A percentile compares a stretch with the other conserved stretches of the same genome.
phyloP scores from a whole-genome alignment of 2,888 invertebrate species.

The Phoronis australis region DNA sequence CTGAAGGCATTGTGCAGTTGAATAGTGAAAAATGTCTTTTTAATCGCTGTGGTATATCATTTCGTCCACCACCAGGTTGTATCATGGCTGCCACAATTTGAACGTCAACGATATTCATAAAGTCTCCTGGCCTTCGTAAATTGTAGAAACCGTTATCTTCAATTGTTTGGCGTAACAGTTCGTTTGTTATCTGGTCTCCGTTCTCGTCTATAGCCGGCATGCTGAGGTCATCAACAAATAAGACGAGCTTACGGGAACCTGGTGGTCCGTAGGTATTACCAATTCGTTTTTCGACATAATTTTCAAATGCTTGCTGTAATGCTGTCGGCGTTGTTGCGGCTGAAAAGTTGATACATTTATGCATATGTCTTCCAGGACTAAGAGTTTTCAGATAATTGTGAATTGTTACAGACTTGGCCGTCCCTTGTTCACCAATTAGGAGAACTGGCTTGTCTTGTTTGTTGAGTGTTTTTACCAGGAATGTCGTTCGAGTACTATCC shows the following conservation, averaged over 20 bases:
- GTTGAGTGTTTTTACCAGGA: slow-evolving; percentile 72
- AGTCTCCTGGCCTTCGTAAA: slow-evolving; percentile 82
- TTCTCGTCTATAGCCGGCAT: slow-evolving; percentile 88
- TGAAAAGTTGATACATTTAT: slow-evolving; percentile 81
- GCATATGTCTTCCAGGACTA: slow-evolving; percentile 72
- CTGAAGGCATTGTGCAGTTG: slow-evolving; percentile 81
- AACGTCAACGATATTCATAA: slow-evolving; percentile 72
- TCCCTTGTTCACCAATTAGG: slow-evolving; percentile 84
- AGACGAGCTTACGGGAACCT: slow-evolving; percentile 72
- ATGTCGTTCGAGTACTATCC: slow-evolving; percentile 81
- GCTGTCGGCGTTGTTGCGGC: slow-evolving; percentile 86
- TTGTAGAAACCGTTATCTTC: slow-evolving; percentile 81
- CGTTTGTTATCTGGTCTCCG: slow-evolving; percentile 89
- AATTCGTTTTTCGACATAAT: slow-evolving; percentile 83
- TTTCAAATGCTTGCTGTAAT: slow-evolving; percentile 84
- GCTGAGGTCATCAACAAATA: slow-evolving; percentile 86
- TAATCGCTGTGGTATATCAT: slow-evolving; percentile 79
- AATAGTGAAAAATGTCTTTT: slow-evolving; percentile 82
- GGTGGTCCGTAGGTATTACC: slow-evolving; percentile 84
- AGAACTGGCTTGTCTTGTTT: slow-evolving; percentile 72
- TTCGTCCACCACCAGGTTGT: slow-evolving; percentile 86
- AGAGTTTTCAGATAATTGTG: slow-evolving; percentile 67
- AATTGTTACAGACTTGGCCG: slow-evolving; percentile 85
- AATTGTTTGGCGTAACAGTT: slow-evolving; percentile 84
- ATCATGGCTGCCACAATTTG: slow-evolving; percentile 85